Evolutionary conservation across 2,888 invertebrate genomes (phyloP).

Genomic region (Ashinkailepas kermadecensis): DNA sequence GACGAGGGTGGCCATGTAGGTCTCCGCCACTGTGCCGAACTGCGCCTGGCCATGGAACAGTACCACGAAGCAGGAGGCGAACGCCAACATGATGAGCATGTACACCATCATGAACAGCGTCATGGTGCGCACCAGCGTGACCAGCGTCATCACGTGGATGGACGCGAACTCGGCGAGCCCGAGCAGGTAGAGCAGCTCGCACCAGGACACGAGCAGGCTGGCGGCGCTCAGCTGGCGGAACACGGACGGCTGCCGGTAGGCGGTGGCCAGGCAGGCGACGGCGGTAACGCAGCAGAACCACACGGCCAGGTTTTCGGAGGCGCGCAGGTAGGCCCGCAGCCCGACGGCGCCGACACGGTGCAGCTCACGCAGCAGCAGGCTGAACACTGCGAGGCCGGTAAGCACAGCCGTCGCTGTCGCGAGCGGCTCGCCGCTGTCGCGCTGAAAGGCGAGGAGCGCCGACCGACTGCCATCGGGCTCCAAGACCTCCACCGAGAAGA

Average conservation of each 20-base stretch:
- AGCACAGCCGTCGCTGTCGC: not conserved
- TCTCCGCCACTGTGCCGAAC: not conserved
- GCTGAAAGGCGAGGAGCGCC: not conserved
- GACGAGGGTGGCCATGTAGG: not conserved
- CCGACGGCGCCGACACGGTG: not conserved
- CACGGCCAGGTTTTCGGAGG: not conserved
- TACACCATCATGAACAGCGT: slow-evolving; percentile 15
- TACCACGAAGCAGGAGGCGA: slow-evolving; percentile 1
- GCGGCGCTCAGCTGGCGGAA: not conserved
- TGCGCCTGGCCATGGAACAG: slow-evolving; percentile 1
- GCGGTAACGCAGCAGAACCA: slow-evolving; percentile 3
- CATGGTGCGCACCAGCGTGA: slow-evolving; percentile 7
- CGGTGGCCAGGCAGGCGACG: not conserved
- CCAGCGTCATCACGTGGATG: slow-evolving; percentile 13
- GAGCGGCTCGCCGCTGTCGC: no score
- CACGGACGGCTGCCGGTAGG: not conserved
- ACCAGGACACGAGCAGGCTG: not conserved
- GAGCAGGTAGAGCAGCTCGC: slow-evolving; percentile 11
- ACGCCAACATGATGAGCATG: not conserved
- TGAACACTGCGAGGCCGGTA: not conserved
- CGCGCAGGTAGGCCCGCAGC: not conserved
- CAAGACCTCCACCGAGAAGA: not conserved
- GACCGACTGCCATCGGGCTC: not conserved
- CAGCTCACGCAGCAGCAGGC: not conserved
- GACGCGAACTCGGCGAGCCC: slow-evolving; percentile 11